phyloP scores from a whole-genome alignment of 2,113 vertebrate genomes.

The Takifugu bimaculatus region DNA sequence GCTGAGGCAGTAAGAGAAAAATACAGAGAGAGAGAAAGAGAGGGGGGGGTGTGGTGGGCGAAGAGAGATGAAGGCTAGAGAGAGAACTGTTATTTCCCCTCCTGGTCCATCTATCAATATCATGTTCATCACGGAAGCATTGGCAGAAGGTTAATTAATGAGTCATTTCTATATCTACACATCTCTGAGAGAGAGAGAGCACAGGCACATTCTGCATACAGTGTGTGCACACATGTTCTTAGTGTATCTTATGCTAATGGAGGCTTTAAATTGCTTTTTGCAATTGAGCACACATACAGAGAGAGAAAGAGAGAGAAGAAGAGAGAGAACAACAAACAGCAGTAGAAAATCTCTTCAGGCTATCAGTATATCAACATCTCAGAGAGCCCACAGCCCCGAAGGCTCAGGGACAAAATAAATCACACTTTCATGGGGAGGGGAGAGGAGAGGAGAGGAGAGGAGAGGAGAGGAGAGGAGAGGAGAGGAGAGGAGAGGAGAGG shows the following conservation, averaged over 20 bases:
- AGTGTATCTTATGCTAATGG: constrained; percentile 12
- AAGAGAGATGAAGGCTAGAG: constrained; percentile 24
- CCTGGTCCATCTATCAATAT: constrained; percentile 44
- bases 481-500: constrained; percentile 1
- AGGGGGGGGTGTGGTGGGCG: constrained; percentile 3
- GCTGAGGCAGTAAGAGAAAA: constrained; percentile 50
- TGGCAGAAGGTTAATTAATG: constrained; percentile 36
- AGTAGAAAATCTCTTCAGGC: constrained; percentile 27
- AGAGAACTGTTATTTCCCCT: constrained; percentile 24
- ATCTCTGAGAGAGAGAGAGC: constrained; percentile 8
- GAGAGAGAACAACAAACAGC: constrained; percentile 6
- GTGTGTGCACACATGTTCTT: not conserved
- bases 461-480: constrained; percentile 12
- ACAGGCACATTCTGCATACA: not conserved
- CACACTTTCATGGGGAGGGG: constrained; percentile 1
- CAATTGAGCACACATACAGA: constrained; percentile 9
- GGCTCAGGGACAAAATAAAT: constrained; percentile 43
- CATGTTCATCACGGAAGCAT: constrained; percentile 42
- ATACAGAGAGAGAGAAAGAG: constrained; percentile 8
- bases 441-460: constrained; percentile 5
- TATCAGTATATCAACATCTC: constrained; percentile 41
- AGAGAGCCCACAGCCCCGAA: constrained; percentile 26
- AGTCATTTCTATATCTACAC: constrained; percentile 23
- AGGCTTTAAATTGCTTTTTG: not conserved
- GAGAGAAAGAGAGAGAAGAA: constrained; percentile 12